phyloP scores from a whole-genome alignment of 2,888 invertebrate species.

The Plagiodera versicolora region DNA sequence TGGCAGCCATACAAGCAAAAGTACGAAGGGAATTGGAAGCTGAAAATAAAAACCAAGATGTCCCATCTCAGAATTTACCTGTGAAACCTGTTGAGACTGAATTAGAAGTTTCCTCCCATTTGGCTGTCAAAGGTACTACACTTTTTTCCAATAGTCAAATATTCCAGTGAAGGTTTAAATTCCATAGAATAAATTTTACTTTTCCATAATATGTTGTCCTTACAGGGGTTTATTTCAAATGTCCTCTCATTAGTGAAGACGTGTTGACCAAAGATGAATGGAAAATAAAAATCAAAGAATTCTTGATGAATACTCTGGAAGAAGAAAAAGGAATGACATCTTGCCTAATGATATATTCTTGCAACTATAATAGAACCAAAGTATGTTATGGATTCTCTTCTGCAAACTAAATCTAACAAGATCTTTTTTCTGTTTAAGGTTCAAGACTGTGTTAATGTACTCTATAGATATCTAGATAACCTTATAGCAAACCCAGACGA shows the following conservation, averaged over 20 bases:
- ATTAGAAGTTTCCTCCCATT: constrained; percentile 58
- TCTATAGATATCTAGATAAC: constrained; percentile 89
- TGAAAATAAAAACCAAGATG: constrained; percentile 59
- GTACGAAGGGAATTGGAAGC: constrained; percentile 79
- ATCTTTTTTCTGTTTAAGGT: constrained; percentile 60
- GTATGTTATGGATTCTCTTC: constrained; percentile 53
- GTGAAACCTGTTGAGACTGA: constrained; percentile 43
- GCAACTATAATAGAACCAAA: constrained; percentile 78
- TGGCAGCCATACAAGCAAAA: constrained; percentile 75
- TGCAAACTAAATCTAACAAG: too few species aligned
- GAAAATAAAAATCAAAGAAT: constrained; percentile 79
- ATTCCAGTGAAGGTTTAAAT: too few species aligned
- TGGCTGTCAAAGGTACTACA: constrained; percentile 65
- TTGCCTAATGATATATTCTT: constrained; percentile 87
- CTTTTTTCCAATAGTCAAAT: not conserved
- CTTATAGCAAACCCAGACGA: constrained; percentile 82
- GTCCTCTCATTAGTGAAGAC: constrained; percentile 74
- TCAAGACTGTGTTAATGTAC: constrained; percentile 78
- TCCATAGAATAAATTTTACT: too few species aligned
- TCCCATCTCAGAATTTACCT: constrained; percentile 32
- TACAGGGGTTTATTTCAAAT: constrained; percentile 61
- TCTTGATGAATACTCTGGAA: constrained; percentile 81
- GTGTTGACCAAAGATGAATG: constrained; percentile 81
- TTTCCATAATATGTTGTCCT: not conserved
- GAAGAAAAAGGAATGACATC: constrained; percentile 83